A percentile compares a stretch with the other conserved stretches of the same genome.
Evolutionary conservation across 2,888 invertebrate species (phyloP).

Genomic region (Cerceris ruficornis): DNA sequence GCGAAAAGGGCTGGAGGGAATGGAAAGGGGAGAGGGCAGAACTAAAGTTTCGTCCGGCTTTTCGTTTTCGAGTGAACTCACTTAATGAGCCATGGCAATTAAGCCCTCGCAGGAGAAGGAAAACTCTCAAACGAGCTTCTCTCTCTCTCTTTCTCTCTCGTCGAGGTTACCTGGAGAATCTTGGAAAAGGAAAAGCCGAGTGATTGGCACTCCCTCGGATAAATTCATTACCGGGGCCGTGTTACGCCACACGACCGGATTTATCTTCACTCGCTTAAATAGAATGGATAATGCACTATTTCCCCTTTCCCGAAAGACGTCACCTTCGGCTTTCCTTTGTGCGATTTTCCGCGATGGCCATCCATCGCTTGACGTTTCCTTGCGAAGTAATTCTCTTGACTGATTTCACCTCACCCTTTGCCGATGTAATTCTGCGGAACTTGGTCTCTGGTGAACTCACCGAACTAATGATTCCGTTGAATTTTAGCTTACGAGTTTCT

Average conservation of each 20-base stretch:
- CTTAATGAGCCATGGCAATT: constrained; percentile 51
- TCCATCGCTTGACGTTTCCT: too few species aligned
- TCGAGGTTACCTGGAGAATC: constrained; percentile 18
- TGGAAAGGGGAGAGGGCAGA: not conserved
- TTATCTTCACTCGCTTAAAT: constrained; percentile 11
- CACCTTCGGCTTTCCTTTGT: too few species aligned
- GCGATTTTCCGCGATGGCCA: too few species aligned
- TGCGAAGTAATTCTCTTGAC: too few species aligned
- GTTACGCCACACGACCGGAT: constrained; percentile 16
- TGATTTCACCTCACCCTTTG: too few species aligned
- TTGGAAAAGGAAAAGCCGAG: constrained; percentile 31
- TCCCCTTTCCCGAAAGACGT: not conserved
- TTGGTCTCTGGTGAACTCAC: too few species aligned
- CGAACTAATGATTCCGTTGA: too few species aligned
- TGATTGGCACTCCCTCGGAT: constrained; percentile 48
- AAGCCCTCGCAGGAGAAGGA: constrained; percentile 22
- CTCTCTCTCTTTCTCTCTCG: not conserved
- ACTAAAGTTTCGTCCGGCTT: not conserved
- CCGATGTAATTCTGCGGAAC: too few species aligned
- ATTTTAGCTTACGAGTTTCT: too few species aligned
- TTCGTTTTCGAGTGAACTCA: constrained; percentile 39
- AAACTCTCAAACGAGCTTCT: constrained; percentile 27
- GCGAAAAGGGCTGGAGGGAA: constrained; percentile 4
- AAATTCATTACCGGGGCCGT: constrained; percentile 46
- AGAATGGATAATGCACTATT: not conserved